Percentiles rank a stretch among this genome's conserved stretches.
Evolutionary conservation across 2,888 invertebrate species (phyloP).

Genomic region (Macrosoma leucophasiata): DNA sequence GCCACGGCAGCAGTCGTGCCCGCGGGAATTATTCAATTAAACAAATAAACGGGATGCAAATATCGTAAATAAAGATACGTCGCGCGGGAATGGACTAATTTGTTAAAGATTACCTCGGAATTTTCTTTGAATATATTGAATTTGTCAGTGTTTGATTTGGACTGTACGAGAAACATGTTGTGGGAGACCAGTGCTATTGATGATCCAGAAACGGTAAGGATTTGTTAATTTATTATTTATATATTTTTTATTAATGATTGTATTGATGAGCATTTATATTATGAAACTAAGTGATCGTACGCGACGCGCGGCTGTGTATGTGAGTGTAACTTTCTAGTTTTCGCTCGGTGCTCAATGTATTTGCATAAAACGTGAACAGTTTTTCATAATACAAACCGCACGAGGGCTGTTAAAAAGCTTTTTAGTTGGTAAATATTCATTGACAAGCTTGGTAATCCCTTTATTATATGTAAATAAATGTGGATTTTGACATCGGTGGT

Average conservation of each 20-base stretch:
- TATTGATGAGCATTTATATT: constrained; percentile 15
- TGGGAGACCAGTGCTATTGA: constrained; percentile 66
- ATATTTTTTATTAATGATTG: constrained; percentile 19
- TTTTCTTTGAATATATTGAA: constrained; percentile 22
- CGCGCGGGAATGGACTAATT: constrained; percentile 46
- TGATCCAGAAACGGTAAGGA: constrained; percentile 65
- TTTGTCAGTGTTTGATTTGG: constrained; percentile 43
- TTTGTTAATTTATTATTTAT: constrained; percentile 24
- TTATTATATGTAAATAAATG: constrained; percentile 55
- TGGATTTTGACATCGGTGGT: constrained; percentile 36
- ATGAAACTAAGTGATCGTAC: constrained; percentile 15
- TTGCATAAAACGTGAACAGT: constrained; percentile 74
- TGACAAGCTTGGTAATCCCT: constrained; percentile 53
- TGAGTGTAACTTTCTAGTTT: constrained; percentile 73
- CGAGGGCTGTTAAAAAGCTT: constrained; percentile 56
- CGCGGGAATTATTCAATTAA: constrained; percentile 34
- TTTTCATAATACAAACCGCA: constrained; percentile 71
- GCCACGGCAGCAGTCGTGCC: constrained; percentile 54
- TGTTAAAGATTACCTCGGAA: constrained; percentile 30
- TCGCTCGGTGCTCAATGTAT: constrained; percentile 64
- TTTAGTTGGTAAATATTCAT: constrained; percentile 63
- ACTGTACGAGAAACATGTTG: constrained; percentile 60
- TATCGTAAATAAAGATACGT: constrained; percentile 35
- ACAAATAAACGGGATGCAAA: constrained; percentile 51
- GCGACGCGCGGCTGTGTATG: constrained; percentile 37